Base-by-base conservation (phyloP, 2,113 vertebrate species). In the Menidia beryllina region DNA sequence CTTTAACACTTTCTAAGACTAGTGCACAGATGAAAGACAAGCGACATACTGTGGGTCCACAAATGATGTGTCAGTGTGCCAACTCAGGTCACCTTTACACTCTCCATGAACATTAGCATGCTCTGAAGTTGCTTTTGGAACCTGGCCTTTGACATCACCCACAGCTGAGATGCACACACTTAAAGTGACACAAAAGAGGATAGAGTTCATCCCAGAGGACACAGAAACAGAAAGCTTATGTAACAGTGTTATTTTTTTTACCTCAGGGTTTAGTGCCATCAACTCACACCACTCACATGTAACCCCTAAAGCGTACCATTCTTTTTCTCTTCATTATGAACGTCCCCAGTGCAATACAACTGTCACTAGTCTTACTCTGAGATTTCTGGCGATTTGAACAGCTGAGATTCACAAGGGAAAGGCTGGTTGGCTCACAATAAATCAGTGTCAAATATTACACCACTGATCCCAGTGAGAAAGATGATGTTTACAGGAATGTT, bases 71-170 rank as follows among this genome's bases (percentile, higher is more conserved):
- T n/a, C 8, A 1, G 1, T 75, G 25, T 43, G 43, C 1, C 4
- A 45, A 6, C 36, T 21, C 2, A 36, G 34, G 47, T 34, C 54
- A 27, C 53, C 56, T 80, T 59, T 56, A 30, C 64, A n/a, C 49
- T 71, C 30, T 80, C 21, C 26, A 49, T 68, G 52, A 58, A 59
- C 25, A 56, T 57, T 66, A 66, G 68, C 48, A 25, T 75, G 54
- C 36, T 58, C 13, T 82, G 81, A 84, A 73, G 69, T 68, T 48
- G 72, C 75, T 77, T 61, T 68, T 59, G 53, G 81, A 76, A 47
- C 43, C 69, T n/a, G 52, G 43, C 36, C 10, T 60, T 14, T 17
- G 47, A 48, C 58, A 51, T 64, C 30, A n/a, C 69, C 86, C 25
- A 53, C 63, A 75, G 19, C 61, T 34, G 60, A 45, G 23, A 81